Evolutionary conservation across 2,797 vertebrate genomes (phyloP).

Genomic region (Eidolon dupreanum): DNA sequence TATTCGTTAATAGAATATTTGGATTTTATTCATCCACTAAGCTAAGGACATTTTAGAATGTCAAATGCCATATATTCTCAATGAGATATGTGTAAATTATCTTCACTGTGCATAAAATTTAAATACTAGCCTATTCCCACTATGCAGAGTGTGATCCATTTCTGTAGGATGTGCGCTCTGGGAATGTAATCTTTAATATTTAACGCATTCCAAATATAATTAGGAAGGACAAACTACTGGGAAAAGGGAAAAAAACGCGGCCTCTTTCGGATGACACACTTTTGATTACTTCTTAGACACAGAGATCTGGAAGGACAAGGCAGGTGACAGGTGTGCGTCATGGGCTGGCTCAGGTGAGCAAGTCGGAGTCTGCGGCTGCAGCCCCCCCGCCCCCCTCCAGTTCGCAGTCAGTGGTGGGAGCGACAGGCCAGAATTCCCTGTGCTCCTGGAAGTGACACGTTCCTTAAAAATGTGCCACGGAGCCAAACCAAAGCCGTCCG

Average conservation of each 20-base stretch:
- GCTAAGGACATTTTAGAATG: background rate
- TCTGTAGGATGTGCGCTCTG: background rate
- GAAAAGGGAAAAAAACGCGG: background rate
- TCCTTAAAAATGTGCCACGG: background rate
- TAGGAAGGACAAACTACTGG: background rate
- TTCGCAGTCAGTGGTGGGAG: background rate
- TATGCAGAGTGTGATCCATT: background rate
- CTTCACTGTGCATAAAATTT: background rate
- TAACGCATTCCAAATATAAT: conserved; percentile 56
- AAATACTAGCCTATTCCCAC: background rate
- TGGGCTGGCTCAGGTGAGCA: rapidly evolving
- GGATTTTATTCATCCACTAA: background rate
- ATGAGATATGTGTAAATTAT: background rate
- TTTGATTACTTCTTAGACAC: background rate
- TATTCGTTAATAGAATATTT: background rate
- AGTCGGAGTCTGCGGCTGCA: background rate
- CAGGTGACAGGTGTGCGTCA: background rate
- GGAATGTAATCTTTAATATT: conserved; percentile 41
- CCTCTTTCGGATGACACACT: background rate
- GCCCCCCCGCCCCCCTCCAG: rapidly evolving
- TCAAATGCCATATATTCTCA: background rate
- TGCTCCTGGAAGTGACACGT: background rate
- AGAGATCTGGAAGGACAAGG: background rate
- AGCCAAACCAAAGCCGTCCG: background rate
- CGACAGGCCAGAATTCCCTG: no score